These are phyloP conservation scores for Heteropelma amictum DNA, from an alignment of 2,888 invertebrate species.

Conservation along the genomic window DNA sequence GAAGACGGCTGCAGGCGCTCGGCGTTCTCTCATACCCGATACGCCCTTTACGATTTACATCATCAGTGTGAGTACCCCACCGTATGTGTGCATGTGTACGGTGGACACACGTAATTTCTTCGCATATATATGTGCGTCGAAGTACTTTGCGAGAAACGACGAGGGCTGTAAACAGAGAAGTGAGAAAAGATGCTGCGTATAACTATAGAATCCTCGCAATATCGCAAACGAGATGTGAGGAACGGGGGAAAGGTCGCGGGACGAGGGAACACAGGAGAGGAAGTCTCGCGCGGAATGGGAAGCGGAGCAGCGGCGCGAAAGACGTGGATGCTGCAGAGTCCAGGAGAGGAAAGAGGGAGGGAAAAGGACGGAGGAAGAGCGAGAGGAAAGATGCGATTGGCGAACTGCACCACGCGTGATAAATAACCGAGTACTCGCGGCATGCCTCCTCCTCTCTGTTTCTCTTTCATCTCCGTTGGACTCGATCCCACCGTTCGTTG, in stretches of 20 bases:
- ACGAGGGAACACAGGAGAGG: constrained; percentile 20
- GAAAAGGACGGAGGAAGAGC: constrained; percentile 6
- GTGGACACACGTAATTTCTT: neutral
- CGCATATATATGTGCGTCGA: neutral
- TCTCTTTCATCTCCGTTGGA: constrained; percentile 25
- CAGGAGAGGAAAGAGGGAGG: constrained; percentile 4
- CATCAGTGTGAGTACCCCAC: too few relatives aligned
- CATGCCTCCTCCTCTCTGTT: neutral
- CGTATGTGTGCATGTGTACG: too few relatives aligned
- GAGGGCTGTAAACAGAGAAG: constrained; percentile 21
- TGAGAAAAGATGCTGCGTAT: neutral
- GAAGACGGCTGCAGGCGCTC: too few relatives aligned
- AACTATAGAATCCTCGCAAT: constrained; percentile 11
- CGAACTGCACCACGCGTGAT: constrained; percentile 66
- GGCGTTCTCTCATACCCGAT: too few relatives aligned
- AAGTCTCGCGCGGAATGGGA: constrained; percentile 36
- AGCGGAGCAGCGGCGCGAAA: constrained; percentile 30
- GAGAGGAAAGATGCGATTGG: constrained; percentile 61
- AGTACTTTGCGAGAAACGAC: neutral
- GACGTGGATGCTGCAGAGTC: constrained; percentile 43
- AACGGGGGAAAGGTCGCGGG: constrained; percentile 14
- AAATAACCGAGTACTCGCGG: constrained; percentile 55
- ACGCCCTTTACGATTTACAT: too few relatives aligned
- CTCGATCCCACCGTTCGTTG: constrained; percentile 8
- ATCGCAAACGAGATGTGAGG: constrained; percentile 37